Percentiles rank a stretch among this genome's conserved stretches.
These are phyloP conservation scores for Tenthredo scrophulariae DNA, from an alignment of 2,888 invertebrate species.

Conservation along the genomic window DNA sequence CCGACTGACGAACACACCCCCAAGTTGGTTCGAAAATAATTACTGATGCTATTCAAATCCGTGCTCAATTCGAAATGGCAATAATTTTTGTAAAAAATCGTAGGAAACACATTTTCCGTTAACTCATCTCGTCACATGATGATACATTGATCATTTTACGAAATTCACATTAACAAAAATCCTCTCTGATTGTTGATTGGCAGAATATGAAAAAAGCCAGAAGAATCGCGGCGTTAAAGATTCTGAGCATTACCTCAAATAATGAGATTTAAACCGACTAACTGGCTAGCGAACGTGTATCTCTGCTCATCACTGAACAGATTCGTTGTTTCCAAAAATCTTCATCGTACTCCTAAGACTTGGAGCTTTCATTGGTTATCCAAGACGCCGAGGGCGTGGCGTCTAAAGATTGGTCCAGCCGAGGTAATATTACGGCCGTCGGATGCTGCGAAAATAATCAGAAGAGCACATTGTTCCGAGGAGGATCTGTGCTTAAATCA, in stretches of 20 bases:
- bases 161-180: neutral
- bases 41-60: neutral
- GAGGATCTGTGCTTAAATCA: constrained; percentile 33
- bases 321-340: constrained; percentile 63
- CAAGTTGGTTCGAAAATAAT: neutral
- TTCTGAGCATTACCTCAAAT: constrained; percentile 21
- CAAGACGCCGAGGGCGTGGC: constrained; percentile 69
- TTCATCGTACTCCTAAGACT: constrained; percentile 57
- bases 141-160: neutral
- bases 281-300: constrained; percentile 60
- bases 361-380: constrained; percentile 66
- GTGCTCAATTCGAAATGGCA: neutral
- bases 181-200: neutral
- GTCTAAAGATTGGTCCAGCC: constrained; percentile 64
- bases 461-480: constrained; percentile 64
- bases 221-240: neutral
- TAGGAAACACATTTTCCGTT: neutral
- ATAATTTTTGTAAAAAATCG: neutral
- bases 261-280: constrained; percentile 43
- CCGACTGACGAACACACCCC: neutral
- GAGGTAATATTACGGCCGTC: constrained; percentile 63
- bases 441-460: constrained; percentile 70
- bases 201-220: neutral
- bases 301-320: constrained; percentile 58
- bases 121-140: neutral